Conservation (phyloP, 2,797 vertebrate genomes). For the Pseudotriccus pelzelni region DNA sequence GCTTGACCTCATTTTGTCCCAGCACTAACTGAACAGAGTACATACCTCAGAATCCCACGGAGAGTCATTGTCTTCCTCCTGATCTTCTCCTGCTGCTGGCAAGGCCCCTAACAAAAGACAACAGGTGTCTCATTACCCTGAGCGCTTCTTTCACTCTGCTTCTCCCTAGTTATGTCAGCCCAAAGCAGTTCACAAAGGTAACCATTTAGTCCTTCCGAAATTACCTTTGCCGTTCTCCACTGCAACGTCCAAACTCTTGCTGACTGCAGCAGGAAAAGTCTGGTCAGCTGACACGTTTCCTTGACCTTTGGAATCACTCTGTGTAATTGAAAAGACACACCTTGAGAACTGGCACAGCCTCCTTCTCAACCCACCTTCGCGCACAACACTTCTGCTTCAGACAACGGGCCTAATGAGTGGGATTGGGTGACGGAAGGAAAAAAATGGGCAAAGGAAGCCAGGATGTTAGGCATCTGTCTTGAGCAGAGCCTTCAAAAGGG, state of each 20-base stretch:
- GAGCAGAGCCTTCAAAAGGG: too few relatives aligned
- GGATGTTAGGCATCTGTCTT: too few relatives aligned
- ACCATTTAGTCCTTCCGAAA: not conserved
- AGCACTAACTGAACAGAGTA: not conserved
- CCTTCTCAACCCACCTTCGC: too few relatives aligned
- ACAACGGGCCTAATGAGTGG: too few relatives aligned
- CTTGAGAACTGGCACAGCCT: too few relatives aligned
- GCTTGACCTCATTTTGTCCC: not conserved
- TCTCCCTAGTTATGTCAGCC: not conserved
- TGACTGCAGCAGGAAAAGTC: not conserved
- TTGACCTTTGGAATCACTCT: too few relatives aligned
- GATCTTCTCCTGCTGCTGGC: not conserved
- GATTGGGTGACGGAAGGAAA: too few relatives aligned
- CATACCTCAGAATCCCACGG: not conserved
- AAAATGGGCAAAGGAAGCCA: too few relatives aligned
- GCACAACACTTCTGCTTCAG: too few relatives aligned
- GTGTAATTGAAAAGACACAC: too few relatives aligned
- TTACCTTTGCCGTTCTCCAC: fast-evolving
- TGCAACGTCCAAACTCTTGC: fast-evolving
- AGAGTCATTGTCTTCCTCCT: not conserved
- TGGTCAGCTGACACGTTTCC: too few relatives aligned
- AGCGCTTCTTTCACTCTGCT: not conserved
- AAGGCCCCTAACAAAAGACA: not conserved
- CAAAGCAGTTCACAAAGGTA: not conserved
- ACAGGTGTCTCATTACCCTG: fast-evolving